Conservation (phyloP, 2,888 invertebrate species). For the Lasioglossum calceatum region DNA sequence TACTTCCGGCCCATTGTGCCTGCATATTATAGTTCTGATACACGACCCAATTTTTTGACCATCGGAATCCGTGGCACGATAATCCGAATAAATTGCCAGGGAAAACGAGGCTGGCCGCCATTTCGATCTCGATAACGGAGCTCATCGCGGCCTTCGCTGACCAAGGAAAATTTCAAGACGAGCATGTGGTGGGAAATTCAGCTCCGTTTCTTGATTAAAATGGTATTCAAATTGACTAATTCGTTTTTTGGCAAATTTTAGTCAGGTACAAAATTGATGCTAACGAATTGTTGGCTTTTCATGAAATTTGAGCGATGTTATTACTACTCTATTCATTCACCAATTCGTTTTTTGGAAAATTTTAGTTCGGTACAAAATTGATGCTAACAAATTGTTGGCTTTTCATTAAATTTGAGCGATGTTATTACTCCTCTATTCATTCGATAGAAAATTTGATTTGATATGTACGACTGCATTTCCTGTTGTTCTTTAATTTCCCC, state of each 20-base stretch:
- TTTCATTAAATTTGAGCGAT: not conserved
- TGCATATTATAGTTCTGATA: not conserved
- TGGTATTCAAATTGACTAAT: not conserved
- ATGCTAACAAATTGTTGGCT: too few species aligned
- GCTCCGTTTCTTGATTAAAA: not conserved
- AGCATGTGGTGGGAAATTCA: not conserved
- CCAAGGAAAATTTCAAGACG: not conserved
- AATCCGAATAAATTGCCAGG: not conserved
- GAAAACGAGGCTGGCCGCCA: not conserved
- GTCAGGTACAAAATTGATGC: not conserved
- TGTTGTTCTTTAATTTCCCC: not conserved
- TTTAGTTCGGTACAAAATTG: too few species aligned
- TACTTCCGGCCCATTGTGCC: constrained; percentile 12
- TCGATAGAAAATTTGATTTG: too few species aligned
- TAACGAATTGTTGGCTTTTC: not conserved
- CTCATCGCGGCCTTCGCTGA: not conserved
- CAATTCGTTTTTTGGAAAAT: too few species aligned
- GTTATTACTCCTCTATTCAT: too few species aligned
- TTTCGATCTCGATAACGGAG: not conserved
- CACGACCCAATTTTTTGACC: constrained; percentile 17
- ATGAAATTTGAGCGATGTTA: not conserved
- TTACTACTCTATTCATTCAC: too few species aligned
- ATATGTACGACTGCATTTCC: too few species aligned
- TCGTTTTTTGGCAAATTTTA: too few species aligned
- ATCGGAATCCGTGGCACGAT: not conserved